A percentile compares a stretch with the other conserved stretches of the same genome.
phyloP scores from a whole-genome alignment of 2,113 vertebrate genomes.

The Gambusia affinis region DNA sequence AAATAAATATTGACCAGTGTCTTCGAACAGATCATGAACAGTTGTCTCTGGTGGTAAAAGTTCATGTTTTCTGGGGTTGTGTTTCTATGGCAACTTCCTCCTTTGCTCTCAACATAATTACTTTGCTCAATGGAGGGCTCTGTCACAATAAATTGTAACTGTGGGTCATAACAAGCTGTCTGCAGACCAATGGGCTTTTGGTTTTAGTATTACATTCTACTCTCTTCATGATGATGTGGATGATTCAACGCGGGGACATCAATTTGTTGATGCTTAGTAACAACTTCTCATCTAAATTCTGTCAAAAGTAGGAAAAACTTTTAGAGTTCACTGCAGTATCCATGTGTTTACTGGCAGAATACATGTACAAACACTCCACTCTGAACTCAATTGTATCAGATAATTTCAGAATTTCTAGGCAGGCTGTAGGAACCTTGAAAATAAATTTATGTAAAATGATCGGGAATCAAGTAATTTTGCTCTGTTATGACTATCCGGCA shows the following conservation, averaged over 20 bases:
- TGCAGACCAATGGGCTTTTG: constrained; percentile 1
- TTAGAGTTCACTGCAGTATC: too few species aligned
- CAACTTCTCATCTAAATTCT: not conserved
- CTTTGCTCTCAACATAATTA: constrained; percentile 17
- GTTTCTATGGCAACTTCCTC: constrained; percentile 9
- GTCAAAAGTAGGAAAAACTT: not conserved
- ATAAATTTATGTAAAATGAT: too few species aligned
- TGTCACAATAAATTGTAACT: constrained; percentile 11
- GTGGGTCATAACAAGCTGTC: constrained; percentile 14
- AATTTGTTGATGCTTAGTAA: constrained; percentile 8
- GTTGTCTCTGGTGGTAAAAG: not conserved
- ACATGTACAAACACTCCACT: too few species aligned
- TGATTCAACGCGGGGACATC: not conserved
- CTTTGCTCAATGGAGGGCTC: constrained; percentile 2
- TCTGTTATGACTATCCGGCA: too few species aligned
- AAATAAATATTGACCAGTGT: not conserved
- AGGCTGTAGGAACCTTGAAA: too few species aligned
- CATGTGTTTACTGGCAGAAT: too few species aligned
- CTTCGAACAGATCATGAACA: constrained; percentile 9
- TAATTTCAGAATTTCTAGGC: too few species aligned
- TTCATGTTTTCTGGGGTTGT: constrained; percentile 3
- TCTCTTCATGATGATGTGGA: not conserved
- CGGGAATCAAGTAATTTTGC: too few species aligned
- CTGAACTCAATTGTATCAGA: too few species aligned
- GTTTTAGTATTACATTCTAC: not conserved